phyloP scores from a whole-genome alignment of 2,797 vertebrate genomes.

The Cyprinella venusta region DNA sequence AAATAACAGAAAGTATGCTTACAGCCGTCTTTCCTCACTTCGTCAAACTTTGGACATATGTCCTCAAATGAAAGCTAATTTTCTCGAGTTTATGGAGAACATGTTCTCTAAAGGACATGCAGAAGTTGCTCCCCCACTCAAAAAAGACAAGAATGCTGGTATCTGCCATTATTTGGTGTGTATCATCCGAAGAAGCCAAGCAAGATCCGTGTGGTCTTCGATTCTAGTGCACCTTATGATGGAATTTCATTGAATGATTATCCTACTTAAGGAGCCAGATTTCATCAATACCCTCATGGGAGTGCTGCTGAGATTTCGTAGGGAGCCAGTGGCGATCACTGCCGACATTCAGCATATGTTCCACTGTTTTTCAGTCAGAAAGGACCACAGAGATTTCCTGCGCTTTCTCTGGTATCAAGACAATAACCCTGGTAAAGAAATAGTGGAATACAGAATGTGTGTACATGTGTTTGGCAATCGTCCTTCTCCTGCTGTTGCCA shows the following conservation, averaged over 20 bases:
- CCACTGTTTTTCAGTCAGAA: background rate
- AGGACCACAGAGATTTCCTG: conserved; percentile 10
- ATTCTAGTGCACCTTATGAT: background rate
- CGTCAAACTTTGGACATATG: too few relatives aligned
- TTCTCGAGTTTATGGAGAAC: too few relatives aligned
- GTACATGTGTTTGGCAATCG: background rate
- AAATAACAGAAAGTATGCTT: too few relatives aligned
- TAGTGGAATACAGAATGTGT: background rate
- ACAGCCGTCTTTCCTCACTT: too few relatives aligned
- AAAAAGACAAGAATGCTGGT: too few relatives aligned
- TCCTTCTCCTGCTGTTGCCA: background rate
- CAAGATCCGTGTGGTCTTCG: background rate
- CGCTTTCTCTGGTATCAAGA: background rate
- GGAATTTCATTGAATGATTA: background rate
- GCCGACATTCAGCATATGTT: too few relatives aligned
- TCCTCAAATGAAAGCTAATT: too few relatives aligned
- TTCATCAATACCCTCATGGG: conserved; percentile 10
- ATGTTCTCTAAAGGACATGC: too few relatives aligned
- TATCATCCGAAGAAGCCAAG: background rate
- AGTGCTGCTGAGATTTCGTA: background rate
- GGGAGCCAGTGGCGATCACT: too few relatives aligned
- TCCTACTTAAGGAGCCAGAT: background rate
- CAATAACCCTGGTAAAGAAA: background rate
- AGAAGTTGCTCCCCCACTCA: too few relatives aligned
- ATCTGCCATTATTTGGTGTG: background rate